These are phyloP conservation scores for Urocitellus parryii DNA, from an alignment of 2,113 vertebrate species.

Conservation along the genomic window DNA sequence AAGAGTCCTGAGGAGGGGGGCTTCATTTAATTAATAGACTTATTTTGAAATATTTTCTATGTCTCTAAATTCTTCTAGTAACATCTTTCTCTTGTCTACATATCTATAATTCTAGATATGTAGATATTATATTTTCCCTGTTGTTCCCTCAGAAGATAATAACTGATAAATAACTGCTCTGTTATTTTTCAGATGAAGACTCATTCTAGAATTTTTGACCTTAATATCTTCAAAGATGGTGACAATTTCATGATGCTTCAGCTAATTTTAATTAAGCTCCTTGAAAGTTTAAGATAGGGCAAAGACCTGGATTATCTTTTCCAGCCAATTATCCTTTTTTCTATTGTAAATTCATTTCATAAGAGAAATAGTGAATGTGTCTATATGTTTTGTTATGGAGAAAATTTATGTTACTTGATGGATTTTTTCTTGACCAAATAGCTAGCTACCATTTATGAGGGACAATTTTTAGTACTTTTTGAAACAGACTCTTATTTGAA, in stretches of 20 bases:
- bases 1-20: not conserved
- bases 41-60: not conserved
- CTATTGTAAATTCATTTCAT: not conserved
- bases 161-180: not conserved
- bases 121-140: not conserved
- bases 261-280: constrained; percentile 18
- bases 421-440: not conserved
- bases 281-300: not conserved
- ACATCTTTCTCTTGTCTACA: not conserved
- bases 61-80: not conserved
- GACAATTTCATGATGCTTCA: not conserved
- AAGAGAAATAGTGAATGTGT: not conserved
- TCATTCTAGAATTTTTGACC: not conserved
- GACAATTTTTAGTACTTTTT: not conserved
- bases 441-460: not conserved
- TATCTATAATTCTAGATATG: not conserved
- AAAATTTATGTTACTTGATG: not conserved
- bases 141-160: not conserved
- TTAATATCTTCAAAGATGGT: not conserved
- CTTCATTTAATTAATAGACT: not conserved
- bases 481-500: not conserved
- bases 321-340: not conserved
- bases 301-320: not conserved
- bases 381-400: not conserved
- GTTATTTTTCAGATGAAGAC: not conserved